Conservation (phyloP, 2,888 invertebrate genomes). For the Petrolisthes cinctipes region DNA sequence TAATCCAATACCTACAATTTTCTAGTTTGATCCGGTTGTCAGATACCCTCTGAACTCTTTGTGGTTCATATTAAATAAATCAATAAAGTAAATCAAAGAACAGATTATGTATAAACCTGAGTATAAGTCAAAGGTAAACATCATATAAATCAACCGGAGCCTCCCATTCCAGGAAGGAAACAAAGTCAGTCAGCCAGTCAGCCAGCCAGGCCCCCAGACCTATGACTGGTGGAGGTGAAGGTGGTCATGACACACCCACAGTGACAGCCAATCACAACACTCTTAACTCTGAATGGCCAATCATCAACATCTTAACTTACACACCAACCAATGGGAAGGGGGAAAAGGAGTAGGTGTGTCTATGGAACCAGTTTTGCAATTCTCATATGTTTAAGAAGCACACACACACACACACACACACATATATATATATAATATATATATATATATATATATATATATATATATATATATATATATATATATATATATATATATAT, state of each 20-base stretch:
- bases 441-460: constrained; percentile 32
- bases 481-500: constrained; percentile 40
- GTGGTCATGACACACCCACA: neutral
- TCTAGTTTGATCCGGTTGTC: no score
- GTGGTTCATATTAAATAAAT: no score
- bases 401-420: constrained; percentile 6
- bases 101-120: no score
- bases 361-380: neutral
- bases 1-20: no score
- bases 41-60: no score
- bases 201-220: neutral
- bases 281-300: neutral
- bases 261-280: neutral
- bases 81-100: no score
- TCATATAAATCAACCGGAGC: no score
- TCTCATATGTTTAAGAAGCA: neutral
- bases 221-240: neutral
- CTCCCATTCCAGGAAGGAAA: no score
- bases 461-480: constrained; percentile 33
- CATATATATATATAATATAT: neutral
- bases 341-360: neutral
- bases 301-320: neutral
- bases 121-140: no score
- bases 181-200: no score
- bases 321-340: neutral